Conservation (phyloP, 2,797 vertebrate genomes). For the Trichosurus vulpecula region DNA sequence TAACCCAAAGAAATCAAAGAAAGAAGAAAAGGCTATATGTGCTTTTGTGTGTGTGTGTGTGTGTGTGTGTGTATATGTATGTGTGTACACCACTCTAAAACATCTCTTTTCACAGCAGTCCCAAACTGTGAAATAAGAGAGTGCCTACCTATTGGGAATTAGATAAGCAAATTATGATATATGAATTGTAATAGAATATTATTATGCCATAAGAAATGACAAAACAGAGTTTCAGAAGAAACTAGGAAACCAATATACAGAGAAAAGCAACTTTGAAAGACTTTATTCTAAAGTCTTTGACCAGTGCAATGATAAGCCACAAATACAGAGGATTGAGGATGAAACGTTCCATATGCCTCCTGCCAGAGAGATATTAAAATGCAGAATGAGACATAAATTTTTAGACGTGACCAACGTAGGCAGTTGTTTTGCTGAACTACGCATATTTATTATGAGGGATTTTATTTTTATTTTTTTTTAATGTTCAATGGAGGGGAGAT, state of each 20-base stretch:
- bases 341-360: background rate
- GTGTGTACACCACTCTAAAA: background rate
- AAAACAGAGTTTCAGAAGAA: background rate
- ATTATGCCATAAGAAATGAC: too few species aligned
- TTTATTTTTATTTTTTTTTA: too few species aligned
- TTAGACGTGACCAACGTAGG: background rate
- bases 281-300: too few species aligned
- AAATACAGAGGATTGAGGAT: background rate
- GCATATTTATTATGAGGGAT: too few species aligned
- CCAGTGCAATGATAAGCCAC: background rate
- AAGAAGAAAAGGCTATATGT: too few species aligned
- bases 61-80: too few species aligned
- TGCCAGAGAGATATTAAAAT: background rate
- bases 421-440: background rate
- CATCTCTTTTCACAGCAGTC: background rate
- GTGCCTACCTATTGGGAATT: background rate
- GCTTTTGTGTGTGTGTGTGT: too few species aligned
- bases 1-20: too few species aligned
- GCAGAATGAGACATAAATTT: background rate
- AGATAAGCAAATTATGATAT: background rate
- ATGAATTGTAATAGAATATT: background rate
- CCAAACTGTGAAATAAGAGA: too few species aligned
- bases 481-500: too few species aligned
- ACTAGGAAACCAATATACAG: too few species aligned
- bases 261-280: too few species aligned